Evolutionary conservation across 2,888 invertebrate species (phyloP).

Genomic region (Mechanitis messenoides): DNA sequence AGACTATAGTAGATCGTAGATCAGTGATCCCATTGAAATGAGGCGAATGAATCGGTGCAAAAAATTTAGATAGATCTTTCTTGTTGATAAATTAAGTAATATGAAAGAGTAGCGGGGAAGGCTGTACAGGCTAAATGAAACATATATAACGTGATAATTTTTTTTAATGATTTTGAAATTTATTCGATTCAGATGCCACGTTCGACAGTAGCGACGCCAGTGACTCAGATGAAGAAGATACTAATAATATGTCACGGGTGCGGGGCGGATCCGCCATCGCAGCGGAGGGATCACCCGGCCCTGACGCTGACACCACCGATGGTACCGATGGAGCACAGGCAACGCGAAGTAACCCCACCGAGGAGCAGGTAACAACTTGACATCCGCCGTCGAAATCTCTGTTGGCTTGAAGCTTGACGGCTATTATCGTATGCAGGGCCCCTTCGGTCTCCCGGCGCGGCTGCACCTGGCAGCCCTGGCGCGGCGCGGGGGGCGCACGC

Average conservation of each 20-base stretch:
- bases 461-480: constrained; percentile 63
- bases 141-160: too few relatives aligned
- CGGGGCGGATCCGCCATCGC: constrained; percentile 44
- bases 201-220: constrained; percentile 66
- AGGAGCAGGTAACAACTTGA: neutral
- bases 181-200: constrained; percentile 46
- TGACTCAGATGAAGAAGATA: constrained; percentile 51
- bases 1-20: too few relatives aligned
- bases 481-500: constrained; percentile 53
- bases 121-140: too few relatives aligned
- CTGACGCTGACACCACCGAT: constrained; percentile 37
- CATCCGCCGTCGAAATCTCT: neutral
- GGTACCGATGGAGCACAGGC: neutral
- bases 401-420: constrained; percentile 6
- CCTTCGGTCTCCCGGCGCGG: constrained; percentile 64
- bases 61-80: too few relatives aligned
- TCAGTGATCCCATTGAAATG: too few relatives aligned
- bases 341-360: neutral
- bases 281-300: constrained; percentile 55
- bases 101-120: too few relatives aligned
- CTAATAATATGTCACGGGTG: constrained; percentile 15
- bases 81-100: too few relatives aligned
- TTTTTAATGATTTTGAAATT: neutral
- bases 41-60: too few relatives aligned
- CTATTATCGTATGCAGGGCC: constrained; percentile 23